phyloP scores from a whole-genome alignment of 2,797 vertebrate species.

The Gymnothorax javanicus region DNA sequence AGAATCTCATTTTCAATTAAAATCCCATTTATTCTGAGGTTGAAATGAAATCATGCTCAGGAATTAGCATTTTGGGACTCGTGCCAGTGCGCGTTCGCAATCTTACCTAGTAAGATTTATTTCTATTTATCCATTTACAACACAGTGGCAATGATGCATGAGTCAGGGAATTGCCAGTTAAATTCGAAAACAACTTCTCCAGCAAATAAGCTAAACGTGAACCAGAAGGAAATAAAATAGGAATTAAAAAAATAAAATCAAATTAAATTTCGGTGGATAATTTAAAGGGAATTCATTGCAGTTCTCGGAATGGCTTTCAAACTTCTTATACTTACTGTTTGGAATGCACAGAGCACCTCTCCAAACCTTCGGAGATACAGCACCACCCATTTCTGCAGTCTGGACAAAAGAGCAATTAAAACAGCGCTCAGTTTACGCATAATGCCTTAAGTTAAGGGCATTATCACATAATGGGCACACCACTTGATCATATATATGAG shows the following conservation, averaged over 20 bases:
- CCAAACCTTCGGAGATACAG: neutral
- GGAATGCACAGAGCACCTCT: neutral
- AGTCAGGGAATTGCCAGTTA: constrained; percentile 63
- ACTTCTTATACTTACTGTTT: constrained; percentile 15
- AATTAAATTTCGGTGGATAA: neutral
- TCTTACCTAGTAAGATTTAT: constrained; percentile 82
- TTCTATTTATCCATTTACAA: constrained; percentile 76
- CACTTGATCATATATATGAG: neutral
- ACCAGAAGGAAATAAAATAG: constrained; percentile 80
- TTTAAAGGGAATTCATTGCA: neutral
- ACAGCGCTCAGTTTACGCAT: neutral
- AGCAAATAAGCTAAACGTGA: constrained; percentile 82
- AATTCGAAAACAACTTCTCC: constrained; percentile 85
- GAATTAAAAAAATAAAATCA: neutral
- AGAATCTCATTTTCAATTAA: constrained; percentile 93
- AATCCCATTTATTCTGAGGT: constrained; percentile 97
- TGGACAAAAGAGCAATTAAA: neutral
- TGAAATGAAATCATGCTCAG: constrained; percentile 98
- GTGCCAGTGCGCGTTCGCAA: constrained; percentile 83
- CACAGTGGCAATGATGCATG: constrained; percentile 72
- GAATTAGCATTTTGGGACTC: constrained; percentile 96
- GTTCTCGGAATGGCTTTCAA: neutral
- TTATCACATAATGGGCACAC: neutral
- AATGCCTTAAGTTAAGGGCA: neutral
- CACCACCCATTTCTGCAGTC: neutral